Conservation (phyloP, 2,888 invertebrate genomes). For the Apamea sordens region DNA sequence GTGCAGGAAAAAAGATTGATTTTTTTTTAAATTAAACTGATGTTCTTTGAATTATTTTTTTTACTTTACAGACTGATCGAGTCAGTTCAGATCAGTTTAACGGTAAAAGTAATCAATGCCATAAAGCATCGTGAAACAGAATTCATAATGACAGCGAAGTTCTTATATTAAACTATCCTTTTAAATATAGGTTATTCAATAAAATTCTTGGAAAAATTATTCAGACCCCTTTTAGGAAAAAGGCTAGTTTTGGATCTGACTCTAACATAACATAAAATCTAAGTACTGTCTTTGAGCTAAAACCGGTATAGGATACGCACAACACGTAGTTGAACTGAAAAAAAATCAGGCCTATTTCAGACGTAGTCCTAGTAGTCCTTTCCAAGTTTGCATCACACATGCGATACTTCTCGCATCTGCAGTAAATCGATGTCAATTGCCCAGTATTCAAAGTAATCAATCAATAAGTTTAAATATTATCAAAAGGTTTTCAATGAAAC, state of each 20-base stretch:
- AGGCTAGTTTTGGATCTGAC: neutral
- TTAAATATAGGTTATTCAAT: neutral
- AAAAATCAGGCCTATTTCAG: neutral
- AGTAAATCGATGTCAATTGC: neutral
- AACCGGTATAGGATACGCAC: neutral
- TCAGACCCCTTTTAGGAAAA: neutral
- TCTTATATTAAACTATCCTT: neutral
- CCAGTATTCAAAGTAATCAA: neutral
- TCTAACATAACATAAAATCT: conserved; percentile 11
- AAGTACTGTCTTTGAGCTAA: neutral
- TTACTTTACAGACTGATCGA: neutral
- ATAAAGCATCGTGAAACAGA: neutral
- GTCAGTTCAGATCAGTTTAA: neutral
- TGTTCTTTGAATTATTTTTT: neutral
- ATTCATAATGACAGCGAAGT: neutral
- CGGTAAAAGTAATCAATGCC: neutral
- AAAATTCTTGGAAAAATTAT: neutral
- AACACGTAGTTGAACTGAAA: neutral
- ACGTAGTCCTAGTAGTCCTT: neutral
- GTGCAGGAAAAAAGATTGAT: neutral
- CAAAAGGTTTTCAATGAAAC: neutral
- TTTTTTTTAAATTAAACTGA: neutral
- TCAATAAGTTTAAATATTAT: neutral
- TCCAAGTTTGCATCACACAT: neutral
- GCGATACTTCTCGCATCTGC: neutral